Conservation (phyloP, 1,140 invertebrate genomes). For the Chelonus insularis region DNA sequence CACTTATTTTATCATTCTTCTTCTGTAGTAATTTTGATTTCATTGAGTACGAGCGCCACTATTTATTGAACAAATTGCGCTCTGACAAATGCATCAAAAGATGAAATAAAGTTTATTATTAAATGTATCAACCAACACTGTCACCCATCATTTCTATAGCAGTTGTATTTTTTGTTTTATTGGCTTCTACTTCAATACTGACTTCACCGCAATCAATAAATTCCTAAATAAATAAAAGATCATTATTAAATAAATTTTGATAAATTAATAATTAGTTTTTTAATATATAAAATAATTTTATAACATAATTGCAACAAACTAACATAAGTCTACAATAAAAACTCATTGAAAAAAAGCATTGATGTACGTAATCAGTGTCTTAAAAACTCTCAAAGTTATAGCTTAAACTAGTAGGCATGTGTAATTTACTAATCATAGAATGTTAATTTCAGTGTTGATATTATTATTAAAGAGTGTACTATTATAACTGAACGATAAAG, state of each 20-base stretch:
- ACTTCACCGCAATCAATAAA: slow-evolving; percentile 10
- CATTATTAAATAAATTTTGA: background rate
- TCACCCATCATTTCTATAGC: slow-evolving; percentile 16
- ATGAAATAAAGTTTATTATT: background rate
- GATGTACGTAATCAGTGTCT: no score
- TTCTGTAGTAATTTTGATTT: background rate
- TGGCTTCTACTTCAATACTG: background rate
- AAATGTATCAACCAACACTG: slow-evolving; percentile 18
- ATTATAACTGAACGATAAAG: no score
- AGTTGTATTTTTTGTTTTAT: slow-evolving; percentile 1
- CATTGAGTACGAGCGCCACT: slow-evolving; percentile 2
- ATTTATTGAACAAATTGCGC: slow-evolving; percentile 1
- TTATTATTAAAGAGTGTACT: no score
- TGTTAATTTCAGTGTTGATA: no score
- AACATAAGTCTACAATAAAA: no score
- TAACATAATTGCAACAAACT: background rate
- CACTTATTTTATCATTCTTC: background rate
- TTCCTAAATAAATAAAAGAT: slow-evolving; percentile 1
- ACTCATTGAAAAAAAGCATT: no score
- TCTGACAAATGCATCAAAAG: slow-evolving; percentile 1
- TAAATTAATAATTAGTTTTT: no score
- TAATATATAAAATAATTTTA: no score
- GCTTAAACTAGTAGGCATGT: no score
- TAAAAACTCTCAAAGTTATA: no score
- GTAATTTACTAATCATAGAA: no score